A percentile compares a stretch with the other conserved stretches of the same genome.
Evolutionary conservation across 2,888 invertebrate genomes (phyloP).

Genomic region (Macrophya alboannulata): DNA sequence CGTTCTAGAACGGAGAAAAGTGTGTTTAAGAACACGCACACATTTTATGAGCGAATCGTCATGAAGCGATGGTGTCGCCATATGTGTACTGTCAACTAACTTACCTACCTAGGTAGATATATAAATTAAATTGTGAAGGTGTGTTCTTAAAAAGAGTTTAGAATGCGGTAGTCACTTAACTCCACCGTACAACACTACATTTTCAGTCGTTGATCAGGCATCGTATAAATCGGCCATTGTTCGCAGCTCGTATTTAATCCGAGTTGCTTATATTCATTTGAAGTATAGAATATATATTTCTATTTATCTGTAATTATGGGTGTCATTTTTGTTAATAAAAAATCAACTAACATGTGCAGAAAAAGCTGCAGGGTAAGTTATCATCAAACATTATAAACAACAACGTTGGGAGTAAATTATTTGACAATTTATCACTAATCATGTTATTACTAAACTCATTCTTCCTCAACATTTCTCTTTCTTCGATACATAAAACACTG

Average conservation of each 20-base stretch:
- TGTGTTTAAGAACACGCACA: background rate
- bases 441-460: background rate
- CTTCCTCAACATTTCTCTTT: background rate
- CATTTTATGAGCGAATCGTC: background rate
- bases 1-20: background rate
- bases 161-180: too few species aligned
- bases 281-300: conserved; percentile 15
- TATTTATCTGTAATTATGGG: conserved; percentile 64
- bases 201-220: background rate
- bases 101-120: background rate
- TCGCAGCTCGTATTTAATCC: conserved; percentile 41
- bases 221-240: conserved; percentile 53
- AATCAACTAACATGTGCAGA: conserved; percentile 62
- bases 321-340: conserved; percentile 56
- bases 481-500: background rate
- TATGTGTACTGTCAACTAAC: background rate
- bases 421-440: conserved; percentile 9
- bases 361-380: conserved; percentile 66
- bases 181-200: background rate
- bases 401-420: too few species aligned
- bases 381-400: conserved; percentile 2
- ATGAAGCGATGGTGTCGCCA: background rate
- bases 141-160: background rate
- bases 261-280: conserved; percentile 37
- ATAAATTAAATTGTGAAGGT: background rate